Evolutionary conservation across 2,888 invertebrate genomes (phyloP).

Genomic region (Caenorhabditis uteleia): DNA sequence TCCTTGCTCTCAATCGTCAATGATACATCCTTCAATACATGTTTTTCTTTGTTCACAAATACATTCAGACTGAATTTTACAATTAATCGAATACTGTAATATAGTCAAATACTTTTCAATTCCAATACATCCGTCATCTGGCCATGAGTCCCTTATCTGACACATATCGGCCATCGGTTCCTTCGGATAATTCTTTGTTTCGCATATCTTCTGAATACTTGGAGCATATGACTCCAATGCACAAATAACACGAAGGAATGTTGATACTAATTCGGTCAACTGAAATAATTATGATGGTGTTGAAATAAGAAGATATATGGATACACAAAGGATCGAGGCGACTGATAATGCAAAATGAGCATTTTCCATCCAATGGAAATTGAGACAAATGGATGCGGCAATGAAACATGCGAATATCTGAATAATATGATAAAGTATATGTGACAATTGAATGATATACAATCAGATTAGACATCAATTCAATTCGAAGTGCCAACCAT

Average conservation of each 20-base stretch:
- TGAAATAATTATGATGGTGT: background rate
- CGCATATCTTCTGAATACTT: constrained; percentile 19
- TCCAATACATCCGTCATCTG: constrained; percentile 34
- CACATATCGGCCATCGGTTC: constrained; percentile 14
- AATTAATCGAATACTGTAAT: constrained; percentile 25
- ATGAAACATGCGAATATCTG: constrained; percentile 28
- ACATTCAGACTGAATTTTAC: constrained; percentile 33
- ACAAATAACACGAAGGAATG: constrained; percentile 18
- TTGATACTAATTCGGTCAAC: constrained; percentile 24
- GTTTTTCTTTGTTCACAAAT: constrained; percentile 73
- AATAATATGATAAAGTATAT: background rate
- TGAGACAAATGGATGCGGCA: constrained; percentile 24
- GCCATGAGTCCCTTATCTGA: constrained; percentile 34
- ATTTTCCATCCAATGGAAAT: constrained; percentile 24
- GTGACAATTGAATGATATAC: constrained; percentile 74
- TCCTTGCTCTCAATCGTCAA: constrained; percentile 77
- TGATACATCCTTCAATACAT: constrained; percentile 82
- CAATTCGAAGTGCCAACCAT: constrained; percentile 90
- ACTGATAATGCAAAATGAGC: constrained; percentile 32
- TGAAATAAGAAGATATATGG: background rate
- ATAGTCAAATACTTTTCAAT: constrained; percentile 38
- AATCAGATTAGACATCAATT: constrained; percentile 87
- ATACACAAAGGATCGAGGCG: constrained; percentile 23
- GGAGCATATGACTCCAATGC: constrained; percentile 11
- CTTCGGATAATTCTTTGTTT: constrained; percentile 23